These are phyloP conservation scores for Xenops minutus DNA, from an alignment of 2,797 vertebrate species.

Conservation along the genomic window DNA sequence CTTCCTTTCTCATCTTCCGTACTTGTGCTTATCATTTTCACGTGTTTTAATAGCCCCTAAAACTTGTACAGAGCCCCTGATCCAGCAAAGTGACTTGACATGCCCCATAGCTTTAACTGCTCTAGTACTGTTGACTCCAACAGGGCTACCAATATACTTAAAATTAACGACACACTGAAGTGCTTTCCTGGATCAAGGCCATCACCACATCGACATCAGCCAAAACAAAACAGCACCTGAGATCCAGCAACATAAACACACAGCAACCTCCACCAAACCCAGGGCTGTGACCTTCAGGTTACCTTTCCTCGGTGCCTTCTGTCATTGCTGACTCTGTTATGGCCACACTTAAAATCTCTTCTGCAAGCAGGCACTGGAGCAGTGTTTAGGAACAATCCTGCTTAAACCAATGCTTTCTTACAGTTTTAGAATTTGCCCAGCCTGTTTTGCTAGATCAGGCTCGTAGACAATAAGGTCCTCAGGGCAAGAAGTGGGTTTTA, in stretches of 20 bases:
- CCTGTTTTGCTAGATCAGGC: slow-evolving; percentile 19
- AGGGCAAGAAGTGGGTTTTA: slow-evolving; percentile 22
- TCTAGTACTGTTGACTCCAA: neutral
- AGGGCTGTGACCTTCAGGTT: slow-evolving; percentile 40
- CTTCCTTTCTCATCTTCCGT: neutral
- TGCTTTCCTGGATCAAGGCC: slow-evolving; percentile 36
- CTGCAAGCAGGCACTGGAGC: neutral
- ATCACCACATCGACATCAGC: neutral
- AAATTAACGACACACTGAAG: neutral
- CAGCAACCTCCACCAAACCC: neutral
- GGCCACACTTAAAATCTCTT: neutral
- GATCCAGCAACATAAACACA: slow-evolving; percentile 20
- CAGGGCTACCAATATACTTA: neutral
- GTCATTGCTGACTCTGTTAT: neutral
- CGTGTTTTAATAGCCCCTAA: neutral
- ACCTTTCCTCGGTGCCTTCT: neutral
- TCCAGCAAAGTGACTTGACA: neutral
- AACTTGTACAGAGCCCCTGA: neutral
- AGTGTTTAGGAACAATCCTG: neutral
- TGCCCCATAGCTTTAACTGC: neutral
- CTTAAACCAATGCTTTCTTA: neutral
- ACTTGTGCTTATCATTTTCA: neutral
- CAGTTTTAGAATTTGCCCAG: neutral
- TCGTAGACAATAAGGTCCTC: neutral
- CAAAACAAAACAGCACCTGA: slow-evolving; percentile 41